Conservation (phyloP, 92 coral and sea anemone species). For the Palythoa grandiflora region DNA sequence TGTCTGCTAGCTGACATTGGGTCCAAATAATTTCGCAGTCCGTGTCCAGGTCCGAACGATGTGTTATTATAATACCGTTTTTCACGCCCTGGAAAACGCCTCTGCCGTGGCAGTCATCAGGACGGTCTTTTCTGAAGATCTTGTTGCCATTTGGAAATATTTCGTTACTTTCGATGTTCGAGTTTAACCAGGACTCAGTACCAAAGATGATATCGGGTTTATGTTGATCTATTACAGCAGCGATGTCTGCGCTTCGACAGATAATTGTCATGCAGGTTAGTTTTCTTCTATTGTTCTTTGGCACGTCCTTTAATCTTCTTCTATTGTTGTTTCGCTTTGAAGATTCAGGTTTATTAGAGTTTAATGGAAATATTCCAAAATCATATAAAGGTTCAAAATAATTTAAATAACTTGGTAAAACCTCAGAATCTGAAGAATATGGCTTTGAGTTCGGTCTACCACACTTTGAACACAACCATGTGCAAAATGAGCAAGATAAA, state of each 20-base stretch:
- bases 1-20: slow-evolving; percentile 48
- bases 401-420: slow-evolving; percentile 46
- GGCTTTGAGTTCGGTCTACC: slow-evolving; percentile 58
- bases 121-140: slow-evolving; percentile 59
- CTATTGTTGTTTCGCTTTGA: slow-evolving; percentile 28
- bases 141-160: slow-evolving; percentile 65
- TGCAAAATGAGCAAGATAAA: slow-evolving; percentile 58
- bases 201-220: slow-evolving; percentile 67
- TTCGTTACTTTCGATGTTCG: slow-evolving; percentile 39
- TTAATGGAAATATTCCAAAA: slow-evolving; percentile 46
- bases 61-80: slow-evolving; percentile 22
- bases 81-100: slow-evolving; percentile 74
- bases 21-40: slow-evolving; percentile 31
- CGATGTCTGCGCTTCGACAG: slow-evolving; percentile 70
- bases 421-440: slow-evolving; percentile 53
- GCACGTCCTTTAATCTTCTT: neutral
- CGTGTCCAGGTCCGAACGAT: neutral
- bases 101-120: slow-evolving; percentile 50
- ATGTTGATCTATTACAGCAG: slow-evolving; percentile 34
- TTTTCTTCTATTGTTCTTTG: slow-evolving; percentile 39
- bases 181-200: slow-evolving; percentile 45
- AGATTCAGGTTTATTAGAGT: slow-evolving; percentile 38
- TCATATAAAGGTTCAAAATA: slow-evolving; percentile 53
- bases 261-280: slow-evolving; percentile 44
- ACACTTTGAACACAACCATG: slow-evolving; percentile 61